Percentiles rank a stretch among this genome's conserved stretches.
Conservation (phyloP, 2,797 vertebrate genomes). For the Enteromius radiatus region DNA sequence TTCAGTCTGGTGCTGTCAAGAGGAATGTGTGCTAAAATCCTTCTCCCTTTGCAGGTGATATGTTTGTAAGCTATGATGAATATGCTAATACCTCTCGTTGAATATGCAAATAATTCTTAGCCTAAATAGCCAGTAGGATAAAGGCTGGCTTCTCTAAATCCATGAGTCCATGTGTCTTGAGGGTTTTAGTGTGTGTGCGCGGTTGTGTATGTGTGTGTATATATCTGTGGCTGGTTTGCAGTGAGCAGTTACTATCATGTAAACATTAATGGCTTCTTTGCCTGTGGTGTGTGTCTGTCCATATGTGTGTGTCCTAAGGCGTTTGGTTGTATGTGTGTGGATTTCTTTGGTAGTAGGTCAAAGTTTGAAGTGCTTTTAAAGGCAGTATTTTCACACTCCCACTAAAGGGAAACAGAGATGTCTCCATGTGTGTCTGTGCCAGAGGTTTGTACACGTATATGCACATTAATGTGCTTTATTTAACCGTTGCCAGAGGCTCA, state of each 20-base stretch:
- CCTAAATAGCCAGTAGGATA: not conserved
- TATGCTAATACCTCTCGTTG: conserved; percentile 26
- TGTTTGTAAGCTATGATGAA: conserved; percentile 41
- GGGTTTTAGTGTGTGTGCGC: not conserved
- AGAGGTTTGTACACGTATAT: conserved; percentile 44
- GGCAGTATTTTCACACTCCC: conserved; percentile 32
- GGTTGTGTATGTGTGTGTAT: conserved; percentile 15
- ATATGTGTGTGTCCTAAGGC: conserved; percentile 48
- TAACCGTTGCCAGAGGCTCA: conserved; percentile 50
- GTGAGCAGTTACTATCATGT: conserved; percentile 22
- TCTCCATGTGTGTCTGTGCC: conserved; percentile 60
- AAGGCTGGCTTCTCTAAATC: conserved; percentile 16
- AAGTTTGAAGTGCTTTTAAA: conserved; percentile 45
- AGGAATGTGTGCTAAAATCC: conserved; percentile 17
- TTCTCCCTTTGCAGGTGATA: conserved; percentile 26
- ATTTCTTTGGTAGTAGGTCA: conserved; percentile 43
- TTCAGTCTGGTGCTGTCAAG: conserved; percentile 19
- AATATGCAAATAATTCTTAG: conserved; percentile 25
- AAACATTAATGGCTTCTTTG: conserved; percentile 39
- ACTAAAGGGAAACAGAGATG: conserved; percentile 37
- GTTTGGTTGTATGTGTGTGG: conserved; percentile 39
- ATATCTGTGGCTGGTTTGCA: conserved; percentile 26
- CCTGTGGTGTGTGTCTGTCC: conserved; percentile 38
- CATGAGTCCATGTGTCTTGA: not conserved
- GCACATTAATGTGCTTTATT: conserved; percentile 45